Percentiles rank a stretch among this genome's conserved stretches.
These are phyloP conservation scores for Calcarius lapponicus DNA, from an alignment of 2,797 vertebrate genomes.

Conservation along the genomic window DNA sequence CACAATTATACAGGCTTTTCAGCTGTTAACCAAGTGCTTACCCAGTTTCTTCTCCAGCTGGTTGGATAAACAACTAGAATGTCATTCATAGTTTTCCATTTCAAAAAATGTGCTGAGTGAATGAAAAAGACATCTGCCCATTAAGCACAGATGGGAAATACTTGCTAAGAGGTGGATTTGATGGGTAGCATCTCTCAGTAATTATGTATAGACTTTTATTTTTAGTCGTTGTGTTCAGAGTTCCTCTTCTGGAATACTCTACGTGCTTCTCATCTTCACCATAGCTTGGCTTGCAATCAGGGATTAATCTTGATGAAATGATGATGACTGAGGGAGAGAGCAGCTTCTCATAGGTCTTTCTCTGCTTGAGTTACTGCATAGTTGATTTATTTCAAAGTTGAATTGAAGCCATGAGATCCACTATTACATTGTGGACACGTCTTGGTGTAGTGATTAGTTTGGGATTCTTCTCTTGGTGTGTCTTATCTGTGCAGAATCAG, in stretches of 20 bases:
- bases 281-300: not conserved
- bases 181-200: not conserved
- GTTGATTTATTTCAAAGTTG: not conserved
- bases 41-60: constrained; percentile 38
- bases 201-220: constrained; percentile 45
- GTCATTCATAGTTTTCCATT: constrained; percentile 27
- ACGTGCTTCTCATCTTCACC: not conserved
- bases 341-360: not conserved
- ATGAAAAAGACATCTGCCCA: constrained; percentile 35
- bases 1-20: not conserved
- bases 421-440: not conserved
- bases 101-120: constrained; percentile 49
- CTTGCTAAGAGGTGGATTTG: constrained; percentile 45
- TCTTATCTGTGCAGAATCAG: not conserved
- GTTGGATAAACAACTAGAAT: constrained; percentile 27
- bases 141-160: constrained; percentile 47
- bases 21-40: constrained; percentile 17
- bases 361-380: not conserved
- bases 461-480: not conserved
- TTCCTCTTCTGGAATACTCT: constrained; percentile 11
- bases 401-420: not conserved
- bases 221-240: constrained; percentile 37
- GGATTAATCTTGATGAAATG: not conserved
- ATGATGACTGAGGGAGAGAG: not conserved
- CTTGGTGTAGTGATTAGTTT: not conserved